Conservation (phyloP, 2,797 vertebrate genomes). For the Sebastes reedi region DNA sequence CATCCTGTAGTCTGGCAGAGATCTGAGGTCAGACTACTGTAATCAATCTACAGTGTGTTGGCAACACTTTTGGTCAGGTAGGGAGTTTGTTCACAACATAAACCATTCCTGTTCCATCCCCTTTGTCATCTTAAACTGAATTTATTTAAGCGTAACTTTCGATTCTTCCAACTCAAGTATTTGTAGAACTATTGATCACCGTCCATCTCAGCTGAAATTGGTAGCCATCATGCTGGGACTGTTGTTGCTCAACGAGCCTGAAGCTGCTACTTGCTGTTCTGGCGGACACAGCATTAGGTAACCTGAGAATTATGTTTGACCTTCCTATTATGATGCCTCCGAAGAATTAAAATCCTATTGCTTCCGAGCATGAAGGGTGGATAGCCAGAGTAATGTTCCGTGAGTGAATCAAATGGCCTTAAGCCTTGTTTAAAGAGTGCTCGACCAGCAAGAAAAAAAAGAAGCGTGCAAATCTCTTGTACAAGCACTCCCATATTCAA, state of each 20-base stretch:
- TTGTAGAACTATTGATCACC: neutral
- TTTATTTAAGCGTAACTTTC: neutral
- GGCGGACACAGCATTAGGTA: conserved; percentile 10
- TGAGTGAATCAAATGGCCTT: conserved; percentile 41
- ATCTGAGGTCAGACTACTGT: neutral
- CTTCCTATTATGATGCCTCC: conserved; percentile 32
- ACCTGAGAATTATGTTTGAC: conserved; percentile 39
- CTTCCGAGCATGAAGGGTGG: conserved; percentile 34
- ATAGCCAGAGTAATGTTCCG: conserved; percentile 27
- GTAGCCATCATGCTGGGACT: neutral
- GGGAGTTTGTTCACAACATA: neutral
- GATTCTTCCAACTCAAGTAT: neutral
- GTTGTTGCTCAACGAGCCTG: neutral
- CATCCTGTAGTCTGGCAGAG: neutral
- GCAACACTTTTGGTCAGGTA: neutral
- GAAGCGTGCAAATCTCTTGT: neutral
- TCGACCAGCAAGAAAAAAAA: conserved; percentile 24
- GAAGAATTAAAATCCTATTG: conserved; percentile 42
- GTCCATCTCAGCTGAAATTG: neutral
- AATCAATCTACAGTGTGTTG: neutral
- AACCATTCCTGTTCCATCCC: neutral
- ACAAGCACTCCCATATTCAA: conserved; percentile 8
- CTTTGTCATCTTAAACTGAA: neutral
- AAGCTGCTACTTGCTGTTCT: conserved; percentile 21
- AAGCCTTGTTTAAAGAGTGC: conserved; percentile 32